phyloP scores from a whole-genome alignment of 2,113 vertebrate genomes.

The Cyanoderma ruficeps region DNA sequence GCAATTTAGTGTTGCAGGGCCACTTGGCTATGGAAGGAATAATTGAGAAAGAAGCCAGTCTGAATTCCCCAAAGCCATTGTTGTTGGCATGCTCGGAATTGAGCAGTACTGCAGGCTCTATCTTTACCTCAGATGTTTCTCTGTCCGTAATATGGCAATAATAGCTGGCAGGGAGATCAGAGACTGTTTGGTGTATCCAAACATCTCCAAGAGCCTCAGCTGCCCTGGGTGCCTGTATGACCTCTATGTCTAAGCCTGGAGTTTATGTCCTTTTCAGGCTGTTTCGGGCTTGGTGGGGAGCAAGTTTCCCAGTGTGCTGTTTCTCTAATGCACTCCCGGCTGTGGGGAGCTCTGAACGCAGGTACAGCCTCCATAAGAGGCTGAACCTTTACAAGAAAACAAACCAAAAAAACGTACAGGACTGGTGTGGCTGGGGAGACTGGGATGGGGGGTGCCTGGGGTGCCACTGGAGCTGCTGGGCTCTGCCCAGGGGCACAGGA shows the following conservation, averaged over 20 bases:
- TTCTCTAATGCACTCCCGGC: rapidly evolving
- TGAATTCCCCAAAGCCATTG: slow-evolving; percentile 26
- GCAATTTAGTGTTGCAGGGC: not conserved
- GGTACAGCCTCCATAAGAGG: rapidly evolving
- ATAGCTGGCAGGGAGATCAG: not conserved
- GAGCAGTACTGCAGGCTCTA: not conserved
- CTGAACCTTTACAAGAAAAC: too few relatives aligned
- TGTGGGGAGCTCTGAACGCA: not conserved
- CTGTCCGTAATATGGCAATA: not conserved
- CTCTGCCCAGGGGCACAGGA: rapidly evolving
- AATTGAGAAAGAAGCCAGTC: not conserved
- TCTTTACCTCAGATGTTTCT: not conserved
- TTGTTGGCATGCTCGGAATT: not conserved
- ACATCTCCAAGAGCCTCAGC: not conserved
- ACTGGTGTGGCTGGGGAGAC: not conserved
- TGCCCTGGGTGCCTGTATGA: not conserved
- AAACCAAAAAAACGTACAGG: not conserved
- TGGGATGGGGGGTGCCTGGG: not conserved
- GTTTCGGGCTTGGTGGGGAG: not conserved
- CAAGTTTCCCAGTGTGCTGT: not conserved
- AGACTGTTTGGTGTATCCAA: not conserved
- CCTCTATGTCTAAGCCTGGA: not conserved
- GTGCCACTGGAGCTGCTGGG: rapidly evolving
- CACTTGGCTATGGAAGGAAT: slow-evolving; percentile 6
- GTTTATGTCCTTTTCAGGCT: not conserved